Evolutionary conservation across 1,140 invertebrate genomes (phyloP).

Genomic region (Acromyrmex heyeri): DNA sequence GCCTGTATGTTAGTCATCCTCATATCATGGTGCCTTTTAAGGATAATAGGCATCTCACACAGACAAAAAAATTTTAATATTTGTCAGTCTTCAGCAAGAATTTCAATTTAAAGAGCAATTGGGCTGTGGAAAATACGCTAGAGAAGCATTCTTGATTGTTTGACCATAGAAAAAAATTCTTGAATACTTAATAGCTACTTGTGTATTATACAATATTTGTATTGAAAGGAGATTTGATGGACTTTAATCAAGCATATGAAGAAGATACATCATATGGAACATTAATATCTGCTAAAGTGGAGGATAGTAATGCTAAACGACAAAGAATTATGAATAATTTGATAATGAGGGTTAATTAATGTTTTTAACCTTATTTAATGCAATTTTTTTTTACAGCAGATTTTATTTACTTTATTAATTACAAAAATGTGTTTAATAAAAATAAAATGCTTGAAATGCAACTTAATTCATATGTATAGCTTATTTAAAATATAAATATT

Average conservation of each 20-base stretch:
- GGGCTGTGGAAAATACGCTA: background rate
- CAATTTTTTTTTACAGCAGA: too few species aligned
- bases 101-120: background rate
- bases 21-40: too few species aligned
- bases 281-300: background rate
- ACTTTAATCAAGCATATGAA: background rate
- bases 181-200: background rate
- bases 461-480: too few species aligned
- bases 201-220: background rate
- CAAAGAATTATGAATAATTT: conserved; percentile 2
- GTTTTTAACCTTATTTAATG: background rate
- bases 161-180: background rate
- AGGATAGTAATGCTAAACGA: background rate
- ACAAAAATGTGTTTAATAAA: too few species aligned
- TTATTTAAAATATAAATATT: too few species aligned
- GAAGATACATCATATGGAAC: background rate
- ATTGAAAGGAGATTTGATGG: conserved; percentile 16
- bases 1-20: too few species aligned
- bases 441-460: too few species aligned
- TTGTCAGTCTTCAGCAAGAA: background rate
- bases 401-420: too few species aligned
- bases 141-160: background rate
- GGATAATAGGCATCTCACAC: background rate
- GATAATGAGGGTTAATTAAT: background rate
- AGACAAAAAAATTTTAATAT: conserved; percentile 15